A percentile compares a stretch with the other conserved stretches of the same genome.
These are phyloP conservation scores for Melipona quadrifasciata DNA, from an alignment of 1,140 invertebrate genomes.

Conservation along the genomic window DNA sequence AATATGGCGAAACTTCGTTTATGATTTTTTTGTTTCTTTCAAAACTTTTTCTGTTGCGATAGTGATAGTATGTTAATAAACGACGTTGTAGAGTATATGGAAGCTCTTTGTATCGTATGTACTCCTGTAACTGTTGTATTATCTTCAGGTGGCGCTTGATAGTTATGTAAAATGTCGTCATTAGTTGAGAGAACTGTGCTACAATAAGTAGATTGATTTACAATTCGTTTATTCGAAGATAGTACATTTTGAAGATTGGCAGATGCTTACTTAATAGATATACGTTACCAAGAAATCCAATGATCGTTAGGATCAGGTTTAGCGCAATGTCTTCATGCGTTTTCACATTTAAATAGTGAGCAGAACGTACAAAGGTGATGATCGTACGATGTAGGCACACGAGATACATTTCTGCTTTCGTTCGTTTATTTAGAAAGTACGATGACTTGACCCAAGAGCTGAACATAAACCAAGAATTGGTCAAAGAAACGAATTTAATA, in stretches of 20 bases:
- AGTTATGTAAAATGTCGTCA: conserved; percentile 62
- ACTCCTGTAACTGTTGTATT: conserved; percentile 73
- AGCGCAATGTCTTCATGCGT: conserved; percentile 74
- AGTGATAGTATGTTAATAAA: conserved; percentile 74
- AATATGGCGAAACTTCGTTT: conserved; percentile 76
- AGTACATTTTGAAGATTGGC: background rate
- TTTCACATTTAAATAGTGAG: conserved; percentile 69
- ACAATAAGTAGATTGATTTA: conserved; percentile 20
- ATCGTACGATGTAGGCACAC: conserved; percentile 72
- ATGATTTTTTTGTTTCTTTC: conserved; percentile 79
- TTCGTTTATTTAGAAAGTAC: conserved; percentile 61
- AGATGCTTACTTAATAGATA: conserved; percentile 69
- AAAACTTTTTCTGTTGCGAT: conserved; percentile 77
- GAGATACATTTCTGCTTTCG: conserved; percentile 67
- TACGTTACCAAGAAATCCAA: conserved; percentile 73
- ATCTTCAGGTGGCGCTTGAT: conserved; percentile 66
- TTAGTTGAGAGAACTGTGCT: conserved; percentile 69
- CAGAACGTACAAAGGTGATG: conserved; percentile 69
- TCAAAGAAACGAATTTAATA: background rate
- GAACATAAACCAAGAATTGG: background rate
- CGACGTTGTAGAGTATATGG: conserved; percentile 66
- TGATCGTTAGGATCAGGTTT: conserved; percentile 69
- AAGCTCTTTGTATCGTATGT: conserved; percentile 74
- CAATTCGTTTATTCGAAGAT: conserved; percentile 7
- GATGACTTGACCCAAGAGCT: conserved; percentile 74